Conservation (phyloP, 2,888 invertebrate genomes). For the Dusona sp. region DNA sequence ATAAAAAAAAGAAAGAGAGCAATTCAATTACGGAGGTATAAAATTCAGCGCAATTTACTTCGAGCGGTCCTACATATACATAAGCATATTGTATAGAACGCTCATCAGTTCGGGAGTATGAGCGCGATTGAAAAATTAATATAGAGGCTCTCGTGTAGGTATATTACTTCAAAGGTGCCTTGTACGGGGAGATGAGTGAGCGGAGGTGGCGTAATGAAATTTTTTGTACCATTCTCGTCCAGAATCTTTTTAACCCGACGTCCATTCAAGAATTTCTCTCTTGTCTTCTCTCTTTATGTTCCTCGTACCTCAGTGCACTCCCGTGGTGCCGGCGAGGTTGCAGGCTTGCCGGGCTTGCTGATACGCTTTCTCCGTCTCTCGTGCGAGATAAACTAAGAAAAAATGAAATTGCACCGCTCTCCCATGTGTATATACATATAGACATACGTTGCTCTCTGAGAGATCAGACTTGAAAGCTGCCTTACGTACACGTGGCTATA, state of each 20-base stretch:
- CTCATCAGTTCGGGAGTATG: slow-evolving; percentile 41
- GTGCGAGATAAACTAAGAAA: slow-evolving; percentile 9
- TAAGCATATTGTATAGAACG: slow-evolving; percentile 26
- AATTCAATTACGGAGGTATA: slow-evolving; percentile 14
- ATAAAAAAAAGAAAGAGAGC: neutral
- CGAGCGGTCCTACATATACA: neutral
- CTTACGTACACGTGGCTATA: slow-evolving; percentile 21
- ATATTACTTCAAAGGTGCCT: slow-evolving; percentile 52
- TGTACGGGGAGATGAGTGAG: slow-evolving; percentile 35
- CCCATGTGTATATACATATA: neutral
- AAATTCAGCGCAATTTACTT: slow-evolving; percentile 16
- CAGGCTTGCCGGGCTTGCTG: slow-evolving; percentile 16
- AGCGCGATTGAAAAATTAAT: slow-evolving; percentile 59
- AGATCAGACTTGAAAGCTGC: slow-evolving; percentile 21
- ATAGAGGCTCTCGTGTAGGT: slow-evolving; percentile 44
- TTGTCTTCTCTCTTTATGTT: slow-evolving; percentile 58
- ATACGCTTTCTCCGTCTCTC: slow-evolving; percentile 32
- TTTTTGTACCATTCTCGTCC: slow-evolving; percentile 55
- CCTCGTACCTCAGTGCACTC: slow-evolving; percentile 55
- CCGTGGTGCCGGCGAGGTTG: slow-evolving; percentile 45
- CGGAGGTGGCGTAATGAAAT: slow-evolving; percentile 58
- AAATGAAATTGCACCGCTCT: slow-evolving; percentile 23
- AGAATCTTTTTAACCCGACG: slow-evolving; percentile 43
- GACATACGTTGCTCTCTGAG: neutral
- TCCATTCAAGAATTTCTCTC: slow-evolving; percentile 54